Evolutionary conservation across 2,113 vertebrate genomes (phyloP), one percentile per base, ranked within the genome.

Genomic region (Passer domesticus): DNA sequence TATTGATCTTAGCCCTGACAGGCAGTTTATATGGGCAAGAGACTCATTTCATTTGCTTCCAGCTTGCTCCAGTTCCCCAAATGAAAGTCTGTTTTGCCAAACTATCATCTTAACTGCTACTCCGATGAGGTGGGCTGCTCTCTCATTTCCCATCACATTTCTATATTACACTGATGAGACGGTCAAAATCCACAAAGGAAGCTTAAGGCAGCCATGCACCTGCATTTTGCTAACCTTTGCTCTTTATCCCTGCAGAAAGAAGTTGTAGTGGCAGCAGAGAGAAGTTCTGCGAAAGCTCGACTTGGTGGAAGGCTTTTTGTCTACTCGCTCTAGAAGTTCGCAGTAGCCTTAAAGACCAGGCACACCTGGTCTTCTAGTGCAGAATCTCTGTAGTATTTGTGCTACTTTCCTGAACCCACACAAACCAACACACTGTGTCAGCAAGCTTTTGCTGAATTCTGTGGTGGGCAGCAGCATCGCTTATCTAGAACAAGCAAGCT

Each of bases 211-310:
- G 2, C 15, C 1, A 1, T 15, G 8, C 16, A 28, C 20, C 43
- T 31, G 25, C 43, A 9, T 33, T 83, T 59, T 90, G 35, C 31
- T 94, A 64, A 90, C 53, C 13, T 56, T 58, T 84, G 16, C 41
- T 68, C 84, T 86, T 9, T 97, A 4, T 96, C 72, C 50, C 85
- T 60, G n/a, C 97, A 98, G 98, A 98, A 92, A 35, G 97, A 98
- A 83, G 92, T 98, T 35, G 93, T 98, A 37, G 89, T 98, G 67
- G 98, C 98, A 86, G 98, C 98, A 63, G 97, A 97, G 59, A 98
- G 97, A 92, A 98, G 98, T 47, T 98, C 98, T 2, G 37, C 52
- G 0, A 97, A 97, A 87, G 98, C 98, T 73, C 97, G 98, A 16
- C 97, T 98, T 9, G 91, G 96, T 21, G 98, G 98, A 87, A 96